Evolutionary conservation across 2,888 invertebrate genomes (phyloP).

Genomic region (Tinea pellionella): DNA sequence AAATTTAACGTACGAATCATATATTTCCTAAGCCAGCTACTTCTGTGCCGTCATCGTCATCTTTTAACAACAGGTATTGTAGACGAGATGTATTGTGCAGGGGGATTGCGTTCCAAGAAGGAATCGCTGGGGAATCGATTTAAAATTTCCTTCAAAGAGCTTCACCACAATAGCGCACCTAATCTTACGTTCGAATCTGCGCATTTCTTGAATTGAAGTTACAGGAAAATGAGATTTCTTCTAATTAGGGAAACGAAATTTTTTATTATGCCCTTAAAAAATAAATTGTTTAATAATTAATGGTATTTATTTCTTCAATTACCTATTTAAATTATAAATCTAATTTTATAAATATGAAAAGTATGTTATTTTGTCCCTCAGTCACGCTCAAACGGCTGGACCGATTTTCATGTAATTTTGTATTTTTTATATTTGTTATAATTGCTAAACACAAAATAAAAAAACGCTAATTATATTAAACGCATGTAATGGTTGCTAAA

Average conservation of each 20-base stretch:
- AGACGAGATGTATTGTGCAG: constrained; percentile 48
- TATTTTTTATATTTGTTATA: too few relatives aligned
- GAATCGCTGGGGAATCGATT: constrained; percentile 60
- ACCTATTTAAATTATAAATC: too few relatives aligned
- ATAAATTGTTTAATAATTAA: too few relatives aligned
- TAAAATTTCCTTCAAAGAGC: constrained; percentile 57
- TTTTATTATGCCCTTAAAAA: background rate
- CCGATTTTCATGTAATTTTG: too few relatives aligned
- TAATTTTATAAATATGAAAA: too few relatives aligned
- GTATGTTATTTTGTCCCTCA: too few relatives aligned
- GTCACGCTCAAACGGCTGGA: too few relatives aligned
- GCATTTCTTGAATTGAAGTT: constrained; percentile 29
- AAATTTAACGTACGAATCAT: background rate
- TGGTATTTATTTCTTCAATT: too few relatives aligned
- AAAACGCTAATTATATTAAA: too few relatives aligned
- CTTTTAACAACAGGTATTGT: constrained; percentile 48
- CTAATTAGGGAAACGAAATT: constrained; percentile 27
- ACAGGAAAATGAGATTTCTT: constrained; percentile 32
- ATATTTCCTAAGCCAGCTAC: background rate
- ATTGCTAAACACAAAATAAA: too few relatives aligned
- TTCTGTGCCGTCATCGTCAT: constrained; percentile 2
- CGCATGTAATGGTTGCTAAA: too few relatives aligned
- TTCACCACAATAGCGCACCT: constrained; percentile 47
- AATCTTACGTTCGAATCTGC: constrained; percentile 31
- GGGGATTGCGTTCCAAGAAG: constrained; percentile 58